phyloP scores from a whole-genome alignment of 2,888 invertebrate genomes.

The Helleia helle region DNA sequence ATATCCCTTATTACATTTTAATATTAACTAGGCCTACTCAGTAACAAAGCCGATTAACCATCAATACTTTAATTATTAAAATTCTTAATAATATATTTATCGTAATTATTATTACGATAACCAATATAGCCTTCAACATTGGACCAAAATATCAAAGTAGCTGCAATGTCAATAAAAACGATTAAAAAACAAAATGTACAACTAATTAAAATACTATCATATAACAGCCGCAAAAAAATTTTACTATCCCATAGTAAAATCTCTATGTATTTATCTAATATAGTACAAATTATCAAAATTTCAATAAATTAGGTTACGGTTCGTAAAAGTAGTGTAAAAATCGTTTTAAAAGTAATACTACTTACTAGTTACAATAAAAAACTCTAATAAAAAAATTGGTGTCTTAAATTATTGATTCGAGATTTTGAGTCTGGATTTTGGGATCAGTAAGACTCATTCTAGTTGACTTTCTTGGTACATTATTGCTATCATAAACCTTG shows the following conservation, averaged over 20 bases:
- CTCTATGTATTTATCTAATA: conserved; percentile 44
- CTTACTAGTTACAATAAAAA: conserved; percentile 1
- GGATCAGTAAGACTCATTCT: too few relatives aligned
- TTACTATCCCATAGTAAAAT: conserved; percentile 69
- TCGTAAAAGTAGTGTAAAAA: conserved; percentile 60
- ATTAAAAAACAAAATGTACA: conserved; percentile 63
- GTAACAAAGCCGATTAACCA: conserved; percentile 14
- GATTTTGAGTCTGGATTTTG: conserved; percentile 25
- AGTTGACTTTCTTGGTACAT: not conserved
- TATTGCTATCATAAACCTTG: not conserved
- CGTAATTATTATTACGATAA: conserved; percentile 8
- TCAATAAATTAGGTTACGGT: conserved; percentile 47
- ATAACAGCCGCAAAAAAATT: conserved; percentile 65
- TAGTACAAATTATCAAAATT: conserved; percentile 34
- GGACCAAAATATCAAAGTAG: conserved; percentile 22
- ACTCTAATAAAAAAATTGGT: conserved; percentile 2
- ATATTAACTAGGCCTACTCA: conserved; percentile 43
- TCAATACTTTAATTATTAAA: conserved; percentile 1
- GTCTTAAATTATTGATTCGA: conserved; percentile 37
- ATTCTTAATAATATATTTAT: conserved; percentile 9
- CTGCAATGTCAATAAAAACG: conserved; percentile 29
- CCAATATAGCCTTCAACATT: conserved; percentile 8
- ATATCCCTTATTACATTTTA: conserved; percentile 11
- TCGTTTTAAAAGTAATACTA: conserved; percentile 30
- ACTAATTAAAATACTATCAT: conserved; percentile 53